Evolutionary conservation across 2,113 vertebrate species (phyloP), one percentile per base, ranked within the genome.

Genomic region (Monarcha castaneiventris): DNA sequence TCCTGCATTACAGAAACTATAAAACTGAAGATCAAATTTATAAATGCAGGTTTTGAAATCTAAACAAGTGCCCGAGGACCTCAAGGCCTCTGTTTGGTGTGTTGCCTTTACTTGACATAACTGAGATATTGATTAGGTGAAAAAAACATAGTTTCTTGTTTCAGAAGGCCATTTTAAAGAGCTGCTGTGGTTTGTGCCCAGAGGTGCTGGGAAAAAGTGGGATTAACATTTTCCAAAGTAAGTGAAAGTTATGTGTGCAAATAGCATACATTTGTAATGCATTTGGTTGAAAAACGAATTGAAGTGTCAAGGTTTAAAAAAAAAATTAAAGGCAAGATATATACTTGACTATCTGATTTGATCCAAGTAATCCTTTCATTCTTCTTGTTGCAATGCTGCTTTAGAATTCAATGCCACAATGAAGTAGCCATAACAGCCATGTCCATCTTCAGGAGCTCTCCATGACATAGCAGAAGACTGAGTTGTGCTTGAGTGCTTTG

Each of bases 381-480:
- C n/a, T 48, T 16, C 51, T 14, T 61, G 29, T 49, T n/a, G 27
- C 25, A 68, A 59, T 9, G 8, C 29, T 52, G 55, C 20, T 62
- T 49, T 11, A n/a, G 10, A 56, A 21, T 39, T 23, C 33, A 79
- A 19, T 35, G 58, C 3, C 29, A 69, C 3, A 1, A 49, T 15
- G 49, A 49, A 26, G 25, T 21, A 32, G 1, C 13, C 21, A 13
- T 4, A 67, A 35, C 2, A 52, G 25, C 11, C 1, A 0, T 3
- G 46, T 29, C 23, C 5, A 44, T 6, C 7, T 2, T 32, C 4
- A 7, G 41, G 20, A 89, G 8, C 14, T 59, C 81, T 46, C 41
- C 0, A 1, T 7, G 13, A 17, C 0, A 0, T 0, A 44, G 18
- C 0, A 49, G 22, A 46, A 86, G 22, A 21, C 13, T 26, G 26